Evolutionary conservation across 2,113 vertebrate genomes (phyloP), one percentile per base, ranked within the genome.

Genomic region (Amphiprion percula): DNA sequence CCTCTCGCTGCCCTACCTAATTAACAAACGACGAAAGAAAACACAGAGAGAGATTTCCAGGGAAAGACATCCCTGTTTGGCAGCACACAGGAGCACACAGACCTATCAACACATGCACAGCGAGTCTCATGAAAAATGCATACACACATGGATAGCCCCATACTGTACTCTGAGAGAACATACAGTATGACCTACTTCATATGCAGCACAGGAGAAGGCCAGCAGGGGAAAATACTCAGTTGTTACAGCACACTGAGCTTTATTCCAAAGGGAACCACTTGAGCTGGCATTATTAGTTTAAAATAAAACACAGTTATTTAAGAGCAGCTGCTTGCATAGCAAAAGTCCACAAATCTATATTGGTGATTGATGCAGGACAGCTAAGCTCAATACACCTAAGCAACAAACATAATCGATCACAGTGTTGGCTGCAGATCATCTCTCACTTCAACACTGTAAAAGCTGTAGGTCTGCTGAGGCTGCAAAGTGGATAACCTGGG

Each of bases 41-140:
- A 82, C 67, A 66, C 56, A 2, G 41, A 4, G 28, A 55, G 19
- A 59, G 61, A 54, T 64, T 75, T 82, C 88, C 68, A 59, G 58
- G 21, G 59, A 66, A 65, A 79, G 70, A 46, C 30, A 26, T 60
- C 68, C 47, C 74, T 47, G 58, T 61, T 77, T 15, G 4, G 59
- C 52, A 54, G 80, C 52, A 69, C 14, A 54, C 60, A 56, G 47
- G 19, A 10, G 52, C 53, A 54, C 56, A 50, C 7, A 33, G 5
- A 66, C 52, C 71, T 65, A 64, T 60, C 60, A 39, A 68, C 59
- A 15, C 60, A 56, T 49, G 28, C 70, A 74, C 72, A 80, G 54
- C 0, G 5, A 30, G 46, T 46, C 66, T 90, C 77, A 85, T 92
- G 53, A 88, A 93, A 90, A 61, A 91, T 90, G 80, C 74, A 90